Evolutionary conservation across 2,113 vertebrate genomes (phyloP).

Genomic region (Anhinga anhinga): DNA sequence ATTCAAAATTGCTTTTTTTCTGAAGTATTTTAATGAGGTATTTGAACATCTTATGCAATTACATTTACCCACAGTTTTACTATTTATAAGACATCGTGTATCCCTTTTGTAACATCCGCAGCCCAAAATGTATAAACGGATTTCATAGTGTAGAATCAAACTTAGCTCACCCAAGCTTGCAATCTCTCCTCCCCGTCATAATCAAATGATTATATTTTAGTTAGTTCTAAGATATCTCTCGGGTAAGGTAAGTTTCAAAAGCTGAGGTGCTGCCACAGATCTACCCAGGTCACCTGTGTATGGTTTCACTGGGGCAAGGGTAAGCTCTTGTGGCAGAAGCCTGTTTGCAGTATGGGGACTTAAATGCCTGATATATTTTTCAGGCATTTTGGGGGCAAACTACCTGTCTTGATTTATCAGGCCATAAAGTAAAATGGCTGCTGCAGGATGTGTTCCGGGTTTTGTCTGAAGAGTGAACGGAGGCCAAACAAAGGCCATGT

Average conservation of each 20-base stretch:
- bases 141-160: background rate
- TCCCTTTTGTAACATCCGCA: background rate
- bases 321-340: background rate
- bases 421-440: background rate
- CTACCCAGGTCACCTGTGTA: background rate
- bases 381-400: background rate
- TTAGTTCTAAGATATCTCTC: background rate
- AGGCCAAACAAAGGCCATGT: background rate
- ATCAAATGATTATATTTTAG: background rate
- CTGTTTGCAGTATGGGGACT: background rate
- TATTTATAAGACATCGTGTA: background rate
- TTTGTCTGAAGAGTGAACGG: background rate
- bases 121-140: background rate
- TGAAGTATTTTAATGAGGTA: background rate
- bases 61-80: background rate
- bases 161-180: background rate
- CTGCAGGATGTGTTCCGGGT: background rate
- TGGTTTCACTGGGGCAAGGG: rapidly evolving
- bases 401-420: background rate
- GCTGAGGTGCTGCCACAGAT: background rate
- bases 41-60: background rate
- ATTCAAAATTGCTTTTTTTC: background rate
- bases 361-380: background rate
- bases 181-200: background rate
- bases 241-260: background rate